Base-by-base conservation (phyloP, 2,113 vertebrate species). In the Australoheros scitulus region DNA sequence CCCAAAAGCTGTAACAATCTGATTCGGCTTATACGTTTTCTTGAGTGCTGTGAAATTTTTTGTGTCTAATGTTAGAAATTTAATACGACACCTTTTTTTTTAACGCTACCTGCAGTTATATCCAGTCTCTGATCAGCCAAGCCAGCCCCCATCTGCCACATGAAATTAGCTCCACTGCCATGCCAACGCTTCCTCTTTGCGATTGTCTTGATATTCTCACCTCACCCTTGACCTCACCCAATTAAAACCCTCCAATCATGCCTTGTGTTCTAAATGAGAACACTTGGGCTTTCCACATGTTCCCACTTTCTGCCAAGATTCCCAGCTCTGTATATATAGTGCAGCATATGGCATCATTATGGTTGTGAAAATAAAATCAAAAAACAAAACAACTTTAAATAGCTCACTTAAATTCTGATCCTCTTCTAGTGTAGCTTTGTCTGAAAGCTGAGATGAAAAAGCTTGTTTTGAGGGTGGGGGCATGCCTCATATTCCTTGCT, bases 231-330 rank as follows among this genome's bases (percentile, higher is more conserved):
- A 91, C 89, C 87, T 81, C 60, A 57, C 32, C 88, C 88, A 94
- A 88, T 94, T 93, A 89, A 91, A 84, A 87, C 41, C 81, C 80
- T 76, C 87, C 87, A 89, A 92, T 89, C 87, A 59, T 26, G 20
- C 64, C 52, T 47, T 80, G 14, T 22, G 59, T 63, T 91, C 86
- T 78, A 87, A 91, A 90, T 90, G 74, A 60, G 78, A 90, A 82
- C 74, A 63, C 56, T 59, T 36, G 59, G 76, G 83, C 70, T 85
- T 82, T 85, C 84, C 89, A 93, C 88, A 87, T 84, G 79, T 84
- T 77, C 76, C 29, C 10, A 5, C 32, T 77, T 68, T 56, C 41
- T 78, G 86, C 82, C 86, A 88, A 83, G 57, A 84, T 24, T 58
- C 47, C 24, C 64, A 17, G 63, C 29, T 82, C 41, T 34, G 86